These are phyloP conservation scores for Seriola rivoliana DNA, from an alignment of 2,113 vertebrate species.

Conservation along the genomic window DNA sequence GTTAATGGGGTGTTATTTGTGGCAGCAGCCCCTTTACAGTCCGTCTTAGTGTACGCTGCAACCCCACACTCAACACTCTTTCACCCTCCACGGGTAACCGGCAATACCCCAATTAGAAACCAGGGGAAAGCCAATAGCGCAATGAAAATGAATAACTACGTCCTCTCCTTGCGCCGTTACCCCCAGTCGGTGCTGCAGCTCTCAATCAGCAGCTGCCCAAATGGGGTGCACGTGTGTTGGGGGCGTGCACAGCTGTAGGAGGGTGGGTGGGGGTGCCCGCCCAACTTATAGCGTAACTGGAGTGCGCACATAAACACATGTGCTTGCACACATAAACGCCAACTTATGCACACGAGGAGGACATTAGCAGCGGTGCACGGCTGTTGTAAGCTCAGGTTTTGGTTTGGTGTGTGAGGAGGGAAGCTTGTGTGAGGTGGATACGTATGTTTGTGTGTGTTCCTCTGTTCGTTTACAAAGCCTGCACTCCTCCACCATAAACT, in stretches of 20 bases:
- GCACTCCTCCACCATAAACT: slow-evolving; percentile 61
- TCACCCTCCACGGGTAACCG: slow-evolving; percentile 24
- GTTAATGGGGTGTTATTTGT: slow-evolving; percentile 64
- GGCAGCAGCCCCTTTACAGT: slow-evolving; percentile 64
- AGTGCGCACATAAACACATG: slow-evolving; percentile 4
- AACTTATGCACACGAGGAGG: slow-evolving; percentile 5
- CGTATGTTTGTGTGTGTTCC: slow-evolving; percentile 70
- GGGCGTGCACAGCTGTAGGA: slow-evolving; percentile 38
- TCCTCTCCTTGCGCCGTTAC: slow-evolving; percentile 23
- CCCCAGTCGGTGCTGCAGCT: slow-evolving; percentile 19
- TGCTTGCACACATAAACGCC: slow-evolving; percentile 14
- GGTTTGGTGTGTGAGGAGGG: slow-evolving; percentile 26
- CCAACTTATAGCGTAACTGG: slow-evolving; percentile 13
- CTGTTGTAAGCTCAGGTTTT: slow-evolving; percentile 55
- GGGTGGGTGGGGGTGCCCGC: neutral
- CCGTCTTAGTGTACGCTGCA: slow-evolving; percentile 31
- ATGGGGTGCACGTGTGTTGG: slow-evolving; percentile 52
- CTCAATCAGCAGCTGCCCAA: slow-evolving; percentile 36
- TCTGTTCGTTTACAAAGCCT: slow-evolving; percentile 62
- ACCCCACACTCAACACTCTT: slow-evolving; percentile 22
- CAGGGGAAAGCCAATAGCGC: slow-evolving; percentile 34
- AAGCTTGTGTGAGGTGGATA: slow-evolving; percentile 55
- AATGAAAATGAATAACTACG: slow-evolving; percentile 42
- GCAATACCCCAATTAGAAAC: slow-evolving; percentile 52
- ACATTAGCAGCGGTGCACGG: slow-evolving; percentile 29